Evolutionary conservation across 2,888 invertebrate species (phyloP).

Genomic region (Oscheius sp.): DNA sequence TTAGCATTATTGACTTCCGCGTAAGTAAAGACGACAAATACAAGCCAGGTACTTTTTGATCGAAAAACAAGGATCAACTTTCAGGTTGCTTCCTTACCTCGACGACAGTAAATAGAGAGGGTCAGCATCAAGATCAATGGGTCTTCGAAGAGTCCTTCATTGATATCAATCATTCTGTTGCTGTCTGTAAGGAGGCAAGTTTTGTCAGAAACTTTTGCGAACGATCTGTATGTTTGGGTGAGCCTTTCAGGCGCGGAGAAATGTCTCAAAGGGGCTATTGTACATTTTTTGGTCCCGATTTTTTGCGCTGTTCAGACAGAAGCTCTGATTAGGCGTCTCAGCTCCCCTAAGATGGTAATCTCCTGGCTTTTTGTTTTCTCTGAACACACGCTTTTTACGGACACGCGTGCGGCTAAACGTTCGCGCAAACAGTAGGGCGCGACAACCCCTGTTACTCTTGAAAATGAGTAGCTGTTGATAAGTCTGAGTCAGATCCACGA

Average conservation of each 20-base stretch:
- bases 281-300: no score
- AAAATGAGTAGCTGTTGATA: slow-evolving; percentile 29
- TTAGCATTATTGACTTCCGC: slow-evolving; percentile 67
- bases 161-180: slow-evolving; percentile 62
- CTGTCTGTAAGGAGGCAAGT: slow-evolving; percentile 65
- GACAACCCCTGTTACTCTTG: slow-evolving; percentile 1
- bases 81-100: slow-evolving; percentile 64
- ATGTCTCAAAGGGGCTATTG: no score
- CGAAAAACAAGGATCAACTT: slow-evolving; percentile 3
- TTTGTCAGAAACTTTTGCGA: neutral
- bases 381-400: slow-evolving; percentile 29
- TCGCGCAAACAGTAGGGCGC: slow-evolving; percentile 21
- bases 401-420: slow-evolving; percentile 31
- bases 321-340: slow-evolving; percentile 18
- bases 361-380: slow-evolving; percentile 25
- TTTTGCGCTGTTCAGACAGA: no score
- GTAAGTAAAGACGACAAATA: slow-evolving; percentile 62
- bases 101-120: slow-evolving; percentile 62
- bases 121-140: slow-evolving; percentile 62
- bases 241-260: neutral
- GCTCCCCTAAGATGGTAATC: slow-evolving; percentile 25
- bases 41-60: slow-evolving; percentile 51
- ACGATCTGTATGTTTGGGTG: neutral
- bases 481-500: slow-evolving; percentile 1
- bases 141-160: slow-evolving; percentile 67